Base-by-base conservation (phyloP, 64 coral and sea anemone genomes). In the Montipora cactus region DNA sequence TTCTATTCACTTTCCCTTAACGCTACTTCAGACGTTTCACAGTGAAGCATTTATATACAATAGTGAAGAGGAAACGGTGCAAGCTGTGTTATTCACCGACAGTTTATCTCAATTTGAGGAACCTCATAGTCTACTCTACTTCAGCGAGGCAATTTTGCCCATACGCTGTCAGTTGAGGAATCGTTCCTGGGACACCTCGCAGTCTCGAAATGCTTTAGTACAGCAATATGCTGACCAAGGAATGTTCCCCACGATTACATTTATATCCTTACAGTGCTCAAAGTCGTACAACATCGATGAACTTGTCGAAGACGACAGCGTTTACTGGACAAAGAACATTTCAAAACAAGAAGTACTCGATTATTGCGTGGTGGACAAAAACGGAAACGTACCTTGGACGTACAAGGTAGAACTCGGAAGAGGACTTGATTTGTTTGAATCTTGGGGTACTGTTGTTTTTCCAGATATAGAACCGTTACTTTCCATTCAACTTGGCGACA, bases 121-220 rank as follows among this genome's bases (percentile, higher is more conserved):
- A 49, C 64, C 82, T 1, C n/a, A 86, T 19, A 86, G 71, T 50
- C 47, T 86, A 9, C 76, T 93, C 5, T 88, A 93, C 53, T 67
- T 93, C 21, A 67, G 21, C 19, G 48, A 22, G 8, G 47, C 76
- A 1, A 47, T 13, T 21, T 37, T 88, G 58, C 62, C 20, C 3
- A n/a, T 93, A 81, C 64, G 51, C 19, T 88, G 59, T 80, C 92
- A 93, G 68, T 73, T 93, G 48, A 93, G 76, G 64, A 88, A 93
- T 93, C 75, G 84, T 15, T 74, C 23, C 16, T 80, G 51, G 74
- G 92, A 93, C 25, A 93, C 92, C 79, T 47, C 44, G 73, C 19
- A 81, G 19, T 79, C 80, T 18, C 80, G 92, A 61, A 93, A 88
- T 68, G 59, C 49, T 67, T 74, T 93, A 12, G 92, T 88, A 70